Evolutionary conservation across 1,140 invertebrate species (phyloP).

Genomic region (Cyclina sinensis): DNA sequence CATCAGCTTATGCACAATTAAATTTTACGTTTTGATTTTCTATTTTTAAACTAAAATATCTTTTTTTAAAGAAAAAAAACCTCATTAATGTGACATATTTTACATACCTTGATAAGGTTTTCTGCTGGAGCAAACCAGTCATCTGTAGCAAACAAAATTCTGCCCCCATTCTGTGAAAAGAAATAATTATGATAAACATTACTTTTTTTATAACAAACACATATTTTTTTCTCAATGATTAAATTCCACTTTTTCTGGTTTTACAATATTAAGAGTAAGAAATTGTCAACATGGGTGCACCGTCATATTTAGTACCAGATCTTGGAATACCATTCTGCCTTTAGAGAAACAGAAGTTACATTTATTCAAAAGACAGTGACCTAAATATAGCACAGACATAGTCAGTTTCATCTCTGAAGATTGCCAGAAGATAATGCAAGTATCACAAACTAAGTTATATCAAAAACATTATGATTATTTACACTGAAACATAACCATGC

Average conservation of each 20-base stretch:
- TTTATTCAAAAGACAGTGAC: not conserved
- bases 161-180: constrained; percentile 86
- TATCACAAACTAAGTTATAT: too few relatives aligned
- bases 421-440: too few relatives aligned
- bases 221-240: not conserved
- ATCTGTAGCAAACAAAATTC: constrained; percentile 90
- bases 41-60: too few relatives aligned
- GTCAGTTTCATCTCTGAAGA: too few relatives aligned
- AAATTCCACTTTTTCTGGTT: not conserved
- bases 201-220: not conserved
- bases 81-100: too few relatives aligned
- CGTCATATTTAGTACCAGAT: too few relatives aligned
- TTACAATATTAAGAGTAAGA: not conserved
- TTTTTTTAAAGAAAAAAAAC: too few relatives aligned
- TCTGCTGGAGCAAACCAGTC: constrained; percentile 91
- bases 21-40: too few relatives aligned
- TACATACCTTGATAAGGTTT: constrained; percentile 88
- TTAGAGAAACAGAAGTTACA: not conserved
- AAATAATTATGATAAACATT: not conserved
- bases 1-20: too few relatives aligned
- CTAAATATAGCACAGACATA: not conserved
- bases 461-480: too few relatives aligned
- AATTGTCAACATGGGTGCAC: not conserved
- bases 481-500: too few relatives aligned
- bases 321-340: not conserved